Evolutionary conservation across 2,113 vertebrate species (phyloP).

Genomic region (Oryzias celebensis): DNA sequence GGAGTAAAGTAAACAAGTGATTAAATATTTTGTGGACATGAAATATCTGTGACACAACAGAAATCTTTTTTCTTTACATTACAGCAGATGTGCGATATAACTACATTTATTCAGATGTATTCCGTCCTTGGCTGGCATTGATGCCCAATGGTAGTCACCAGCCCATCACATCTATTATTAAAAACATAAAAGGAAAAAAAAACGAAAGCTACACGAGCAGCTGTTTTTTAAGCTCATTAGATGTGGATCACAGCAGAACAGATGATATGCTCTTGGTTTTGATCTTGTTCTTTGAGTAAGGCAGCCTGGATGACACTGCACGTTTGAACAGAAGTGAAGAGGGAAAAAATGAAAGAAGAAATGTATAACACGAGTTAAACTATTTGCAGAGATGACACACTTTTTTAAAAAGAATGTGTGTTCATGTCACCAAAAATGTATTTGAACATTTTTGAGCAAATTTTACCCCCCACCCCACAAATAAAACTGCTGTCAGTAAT

Average conservation of each 20-base stretch:
- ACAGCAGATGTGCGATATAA: slow-evolving; percentile 13
- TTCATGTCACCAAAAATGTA: no score
- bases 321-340: neutral
- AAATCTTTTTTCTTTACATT: slow-evolving; percentile 7
- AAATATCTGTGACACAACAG: no score
- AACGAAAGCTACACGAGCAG: slow-evolving; percentile 36
- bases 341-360: neutral
- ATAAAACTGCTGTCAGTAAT: no score
- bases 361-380: no score
- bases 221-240: slow-evolving; percentile 53
- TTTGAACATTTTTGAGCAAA: no score
- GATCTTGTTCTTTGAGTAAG: slow-evolving; percentile 14
- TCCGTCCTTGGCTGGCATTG: slow-evolving; percentile 25
- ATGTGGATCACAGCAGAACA: slow-evolving; percentile 19
- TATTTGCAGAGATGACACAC: no score
- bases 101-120: slow-evolving; percentile 19
- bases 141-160: slow-evolving; percentile 19
- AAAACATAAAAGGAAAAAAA: slow-evolving; percentile 20
- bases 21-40: slow-evolving; percentile 15
- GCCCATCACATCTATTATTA: slow-evolving; percentile 65
- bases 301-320: neutral
- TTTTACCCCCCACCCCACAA: no score
- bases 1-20: slow-evolving; percentile 34
- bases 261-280: slow-evolving; percentile 28
- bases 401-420: no score